phyloP scores from a whole-genome alignment of 2,797 vertebrate genomes.

The Linurgus olivaceus region DNA sequence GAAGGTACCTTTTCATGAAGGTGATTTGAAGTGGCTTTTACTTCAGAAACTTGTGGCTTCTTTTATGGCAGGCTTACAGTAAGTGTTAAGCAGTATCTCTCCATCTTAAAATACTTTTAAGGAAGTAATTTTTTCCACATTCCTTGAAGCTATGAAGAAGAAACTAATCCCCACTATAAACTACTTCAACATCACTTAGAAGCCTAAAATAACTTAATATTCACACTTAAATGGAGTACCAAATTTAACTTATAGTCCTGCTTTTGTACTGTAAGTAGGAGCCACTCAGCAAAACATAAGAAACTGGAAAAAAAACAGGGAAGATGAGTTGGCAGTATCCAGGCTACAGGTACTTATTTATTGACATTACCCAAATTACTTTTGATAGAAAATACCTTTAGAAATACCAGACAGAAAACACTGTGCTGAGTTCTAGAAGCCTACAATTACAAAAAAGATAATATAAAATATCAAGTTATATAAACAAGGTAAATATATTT shows the following conservation, averaged over 20 bases:
- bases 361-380: not conserved
- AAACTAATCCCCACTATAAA: not conserved
- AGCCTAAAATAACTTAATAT: not conserved
- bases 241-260: not conserved
- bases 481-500: not conserved
- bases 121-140: not conserved
- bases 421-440: not conserved
- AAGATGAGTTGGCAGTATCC: not conserved
- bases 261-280: not conserved
- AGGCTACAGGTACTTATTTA: not conserved
- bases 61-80: conserved; percentile 60
- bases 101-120: not conserved
- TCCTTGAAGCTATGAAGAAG: not conserved
- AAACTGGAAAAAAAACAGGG: not conserved
- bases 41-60: conserved; percentile 76
- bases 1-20: conserved; percentile 34
- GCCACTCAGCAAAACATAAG: not conserved
- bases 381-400: not conserved
- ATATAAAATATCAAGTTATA: not conserved
- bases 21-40: conserved; percentile 79
- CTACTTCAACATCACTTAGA: not conserved
- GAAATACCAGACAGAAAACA: not conserved
- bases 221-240: not conserved
- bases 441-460: not conserved
- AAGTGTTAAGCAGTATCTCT: not conserved